Percentiles rank a stretch among this genome's conserved stretches.
Evolutionary conservation across 2,113 vertebrate genomes (phyloP).

Genomic region (Pterocles orientalis): DNA sequence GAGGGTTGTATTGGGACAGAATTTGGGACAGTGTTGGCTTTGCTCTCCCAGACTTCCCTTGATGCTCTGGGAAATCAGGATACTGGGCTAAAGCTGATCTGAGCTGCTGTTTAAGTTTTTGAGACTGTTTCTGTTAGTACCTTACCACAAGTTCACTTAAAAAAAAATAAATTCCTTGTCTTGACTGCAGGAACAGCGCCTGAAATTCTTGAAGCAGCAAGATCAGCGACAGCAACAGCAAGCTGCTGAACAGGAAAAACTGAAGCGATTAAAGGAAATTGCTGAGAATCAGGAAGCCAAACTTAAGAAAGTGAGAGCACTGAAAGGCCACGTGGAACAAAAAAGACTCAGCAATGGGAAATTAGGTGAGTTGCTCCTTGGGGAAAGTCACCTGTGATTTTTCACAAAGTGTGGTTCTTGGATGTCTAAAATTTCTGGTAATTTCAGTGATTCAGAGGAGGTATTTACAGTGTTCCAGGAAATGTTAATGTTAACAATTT

Average conservation of each 20-base stretch:
- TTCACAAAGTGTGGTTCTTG: neutral
- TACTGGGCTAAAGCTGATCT: neutral
- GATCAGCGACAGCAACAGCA: slow-evolving; percentile 92
- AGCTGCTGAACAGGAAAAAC: slow-evolving; percentile 90
- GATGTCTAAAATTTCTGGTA: neutral
- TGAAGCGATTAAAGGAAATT: slow-evolving; percentile 88
- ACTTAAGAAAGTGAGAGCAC: slow-evolving; percentile 91
- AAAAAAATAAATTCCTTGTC: neutral
- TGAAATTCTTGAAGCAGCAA: slow-evolving; percentile 92
- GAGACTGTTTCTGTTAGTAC: neutral
- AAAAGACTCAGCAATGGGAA: slow-evolving; percentile 95
- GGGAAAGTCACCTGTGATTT: neutral
- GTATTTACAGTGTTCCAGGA: neutral
- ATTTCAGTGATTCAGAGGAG: neutral
- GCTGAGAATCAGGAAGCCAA: slow-evolving; percentile 94
- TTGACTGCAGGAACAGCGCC: slow-evolving; percentile 86
- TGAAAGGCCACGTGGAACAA: slow-evolving; percentile 96
- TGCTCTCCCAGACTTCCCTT: neutral
- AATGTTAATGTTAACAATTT: neutral
- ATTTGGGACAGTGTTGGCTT: rapidly evolving
- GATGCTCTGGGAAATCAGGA: neutral
- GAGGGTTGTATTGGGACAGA: neutral
- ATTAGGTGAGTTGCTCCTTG: slow-evolving; percentile 80
- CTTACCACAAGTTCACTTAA: neutral
- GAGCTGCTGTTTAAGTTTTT: neutral